Base-by-base conservation (phyloP, 2,888 invertebrate genomes). In the Lasius fuliginosus region DNA sequence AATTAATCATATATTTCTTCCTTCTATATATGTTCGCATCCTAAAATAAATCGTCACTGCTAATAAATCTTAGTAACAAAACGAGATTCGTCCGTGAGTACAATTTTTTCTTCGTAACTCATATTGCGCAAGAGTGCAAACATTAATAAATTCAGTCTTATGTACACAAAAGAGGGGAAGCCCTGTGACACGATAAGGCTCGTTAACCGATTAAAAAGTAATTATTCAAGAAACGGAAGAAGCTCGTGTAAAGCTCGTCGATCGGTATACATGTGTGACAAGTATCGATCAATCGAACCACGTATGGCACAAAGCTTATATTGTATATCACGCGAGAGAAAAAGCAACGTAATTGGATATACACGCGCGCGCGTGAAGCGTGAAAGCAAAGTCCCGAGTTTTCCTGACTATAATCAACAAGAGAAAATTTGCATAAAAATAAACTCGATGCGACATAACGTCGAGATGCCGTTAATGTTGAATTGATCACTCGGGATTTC, bases 121-220 rank as follows among this genome's bases (percentile, higher is more conserved):
- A 73, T 67, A 69, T 49, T 64, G 65, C 65, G 82, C 58, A 68
- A 42, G n/a, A 42, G 62, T 81, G 73, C 75, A 85, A 84, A 86
- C 36, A 60, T 75, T 82, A 73, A 86, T 73, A 79, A 71, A 81
- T 92, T 53, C 92, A 92, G 92, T 92, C 93, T 92, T 93, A 92
- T 93, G 84, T 89, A 88, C 90, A 91, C 49, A 85, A 83, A 74
- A 83, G 58, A 84, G 64, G 64, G 64, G 64, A 82, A 68, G 23
- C 75, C 42, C 46, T 82, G 23, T 36, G 46, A 60, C 23, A 18
- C 46, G 33, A 15, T 71, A 27, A 69, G 18, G 12, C 2, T 79
- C 23, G 8, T 58, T 12, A 60, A 71, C 18, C 36, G 11, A 42
- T 68, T 68, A 68, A 60, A 15, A 18, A 58, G 15, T 6, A 23